These are phyloP conservation scores for Lasioglossum leucozonium DNA, from an alignment of 2,888 invertebrate species.

Conservation along the genomic window DNA sequence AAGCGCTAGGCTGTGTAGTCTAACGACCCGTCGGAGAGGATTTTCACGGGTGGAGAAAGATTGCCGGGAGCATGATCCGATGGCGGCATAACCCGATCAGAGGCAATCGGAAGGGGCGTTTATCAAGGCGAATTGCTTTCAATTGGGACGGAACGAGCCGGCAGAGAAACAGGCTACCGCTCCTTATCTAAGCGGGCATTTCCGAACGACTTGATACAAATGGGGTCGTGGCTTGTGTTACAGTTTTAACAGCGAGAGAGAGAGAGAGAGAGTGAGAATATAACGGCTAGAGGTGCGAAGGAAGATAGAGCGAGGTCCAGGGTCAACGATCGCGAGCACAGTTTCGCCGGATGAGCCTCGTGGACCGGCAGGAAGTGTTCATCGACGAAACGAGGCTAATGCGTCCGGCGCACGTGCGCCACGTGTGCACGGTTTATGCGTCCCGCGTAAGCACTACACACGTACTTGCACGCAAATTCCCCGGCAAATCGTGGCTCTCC, in stretches of 20 bases:
- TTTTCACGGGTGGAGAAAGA: slow-evolving; percentile 7
- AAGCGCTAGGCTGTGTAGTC: neutral
- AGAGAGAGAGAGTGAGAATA: slow-evolving; percentile 12
- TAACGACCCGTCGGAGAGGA: neutral
- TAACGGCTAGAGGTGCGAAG: neutral
- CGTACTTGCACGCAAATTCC: slow-evolving; percentile 26
- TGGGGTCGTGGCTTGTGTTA: slow-evolving; percentile 59
- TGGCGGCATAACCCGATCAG: slow-evolving; percentile 38
- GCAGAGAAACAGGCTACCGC: slow-evolving; percentile 40
- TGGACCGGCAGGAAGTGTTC: slow-evolving; percentile 63
- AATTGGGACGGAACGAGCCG: slow-evolving; percentile 41
- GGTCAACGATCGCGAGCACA: slow-evolving; percentile 48
- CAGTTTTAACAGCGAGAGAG: slow-evolving; percentile 31
- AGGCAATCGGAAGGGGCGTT: slow-evolving; percentile 55
- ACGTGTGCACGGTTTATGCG: slow-evolving; percentile 39
- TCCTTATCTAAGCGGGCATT: slow-evolving; percentile 58
- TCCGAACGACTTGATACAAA: slow-evolving; percentile 57
- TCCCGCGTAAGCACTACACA: slow-evolving; percentile 1
- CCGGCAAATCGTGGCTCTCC: neutral
- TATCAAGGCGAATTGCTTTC: slow-evolving; percentile 58
- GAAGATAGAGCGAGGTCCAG: neutral
- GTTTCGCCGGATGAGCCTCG: slow-evolving; percentile 53
- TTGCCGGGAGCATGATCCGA: slow-evolving; percentile 7
- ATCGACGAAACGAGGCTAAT: slow-evolving; percentile 65
- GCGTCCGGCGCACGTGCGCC: slow-evolving; percentile 54